A percentile compares a stretch with the other conserved stretches of the same genome.
Evolutionary conservation across 37 sponge, comb jelly and placozoan genomes (phyloP).

Genomic region (Aphrocallistes beatrix): DNA sequence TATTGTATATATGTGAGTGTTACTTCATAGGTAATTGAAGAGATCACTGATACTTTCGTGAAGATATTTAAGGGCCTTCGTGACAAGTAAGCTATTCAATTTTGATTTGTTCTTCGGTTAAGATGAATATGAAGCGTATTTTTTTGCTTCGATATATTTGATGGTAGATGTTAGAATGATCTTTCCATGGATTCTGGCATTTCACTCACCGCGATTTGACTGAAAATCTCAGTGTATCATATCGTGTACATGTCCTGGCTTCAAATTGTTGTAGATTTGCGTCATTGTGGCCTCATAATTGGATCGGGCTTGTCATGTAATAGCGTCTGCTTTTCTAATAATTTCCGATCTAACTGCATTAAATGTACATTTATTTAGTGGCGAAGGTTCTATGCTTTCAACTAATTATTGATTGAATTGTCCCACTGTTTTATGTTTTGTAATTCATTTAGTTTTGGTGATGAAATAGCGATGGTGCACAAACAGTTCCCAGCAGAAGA

Average conservation of each 20-base stretch:
- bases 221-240: not conserved
- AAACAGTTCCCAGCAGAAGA: constrained; percentile 94
- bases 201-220: not conserved
- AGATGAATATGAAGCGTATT: not conserved
- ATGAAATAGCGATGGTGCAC: constrained; percentile 72
- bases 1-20: too few relatives aligned
- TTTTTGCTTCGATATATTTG: not conserved
- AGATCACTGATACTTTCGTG: constrained; percentile 83
- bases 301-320: too few relatives aligned
- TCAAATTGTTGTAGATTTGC: not conserved
- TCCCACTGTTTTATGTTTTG: not conserved
- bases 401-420: not conserved
- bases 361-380: not conserved
- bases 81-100: constrained; percentile 49
- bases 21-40: constrained; percentile 55
- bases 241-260: too few relatives aligned
- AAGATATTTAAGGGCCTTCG: constrained; percentile 85
- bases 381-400: not conserved
- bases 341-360: not conserved
- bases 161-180: too few relatives aligned
- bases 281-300: too few relatives aligned
- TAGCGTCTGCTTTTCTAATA: not conserved
- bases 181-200: too few relatives aligned
- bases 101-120: not conserved
- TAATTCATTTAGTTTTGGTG: constrained; percentile 48